Evolutionary conservation across 92 coral and sea anemone species (phyloP), one percentile per base, ranked within the genome.

Genomic region (Umimayanthus kanabou): DNA sequence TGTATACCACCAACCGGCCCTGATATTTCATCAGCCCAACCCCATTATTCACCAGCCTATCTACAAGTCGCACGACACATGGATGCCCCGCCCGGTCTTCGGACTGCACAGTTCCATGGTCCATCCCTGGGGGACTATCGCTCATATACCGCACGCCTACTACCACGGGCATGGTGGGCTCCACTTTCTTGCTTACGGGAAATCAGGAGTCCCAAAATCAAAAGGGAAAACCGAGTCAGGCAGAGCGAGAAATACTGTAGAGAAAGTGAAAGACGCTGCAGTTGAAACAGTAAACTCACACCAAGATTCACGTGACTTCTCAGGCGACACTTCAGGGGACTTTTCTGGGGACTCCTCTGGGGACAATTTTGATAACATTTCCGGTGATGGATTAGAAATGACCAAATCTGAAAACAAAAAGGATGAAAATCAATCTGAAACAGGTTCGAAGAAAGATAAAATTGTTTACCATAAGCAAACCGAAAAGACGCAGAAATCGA

Each of bases 11-110:
- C 97, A 95, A 73, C 98, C 99, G 1, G 71, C 93, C 66, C 88
- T 97, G 9, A 85, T 95, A 69, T 97, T 97, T 82, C 97, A 97
- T 78, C 98, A 95, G 84, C 98, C 99, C 1, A 61, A 88, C 16
- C 98, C 99, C 14, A 82, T 95, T 85, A 90, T 97, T 26, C 96
- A 91, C 66, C 98, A 97, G 73, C 98, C 97, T 55, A 77, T 95
- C 40, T 87, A 87, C 87, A 82, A 83, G 88, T 90, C 99, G 16
- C 98, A 94, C 71, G 99, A 97, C 88, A 88, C 94, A 1, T 97
- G 90, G 76, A 94, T 92, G 55, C 92, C 90, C 30, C 93, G 91
- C 61, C 93, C 95, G 30, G 89, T 85, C 14, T 81, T 90, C 11
- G 90, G 87, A 42, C 88, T 96, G 10, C 92, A 82, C 29, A 82